phyloP scores from a whole-genome alignment of 1,140 invertebrate genomes.

The Rhagoletis pomonella region DNA sequence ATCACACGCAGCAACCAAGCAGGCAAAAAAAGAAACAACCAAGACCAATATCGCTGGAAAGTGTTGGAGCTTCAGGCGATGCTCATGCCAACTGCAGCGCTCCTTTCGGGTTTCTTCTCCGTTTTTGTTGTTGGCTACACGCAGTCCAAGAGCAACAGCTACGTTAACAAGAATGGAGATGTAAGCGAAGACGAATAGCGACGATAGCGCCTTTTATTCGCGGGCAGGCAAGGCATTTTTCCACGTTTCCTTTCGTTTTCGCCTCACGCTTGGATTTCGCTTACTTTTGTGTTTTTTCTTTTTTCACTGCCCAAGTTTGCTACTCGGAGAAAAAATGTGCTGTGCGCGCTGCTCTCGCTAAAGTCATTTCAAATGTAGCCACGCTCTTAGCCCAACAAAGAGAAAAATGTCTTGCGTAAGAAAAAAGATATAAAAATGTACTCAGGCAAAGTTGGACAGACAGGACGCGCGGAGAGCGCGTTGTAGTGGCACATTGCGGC shows the following conservation, averaged over 20 bases:
- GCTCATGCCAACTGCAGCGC: not conserved
- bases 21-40: conserved; percentile 11
- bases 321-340: not conserved
- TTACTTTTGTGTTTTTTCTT: not conserved
- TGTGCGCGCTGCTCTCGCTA: not conserved
- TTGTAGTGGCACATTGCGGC: not conserved
- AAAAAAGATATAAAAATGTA: not conserved
- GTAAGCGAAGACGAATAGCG: not conserved
- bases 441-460: not conserved
- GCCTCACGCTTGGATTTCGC: not conserved
- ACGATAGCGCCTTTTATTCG: not conserved
- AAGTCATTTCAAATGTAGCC: not conserved
- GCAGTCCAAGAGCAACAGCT: conserved; percentile 40
- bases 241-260: conserved; percentile 13
- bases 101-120: not conserved
- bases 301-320: too few species aligned
- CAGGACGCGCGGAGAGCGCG: not conserved
- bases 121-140: not conserved
- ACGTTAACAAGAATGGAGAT: not conserved
- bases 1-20: conserved; percentile 21
- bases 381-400: not conserved
- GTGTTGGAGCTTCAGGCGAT: not conserved
- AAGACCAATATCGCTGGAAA: not conserved
- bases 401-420: not conserved
- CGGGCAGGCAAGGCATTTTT: not conserved